phyloP scores from a whole-genome alignment of 2,113 vertebrate genomes.

The Macrotis lagotis region DNA sequence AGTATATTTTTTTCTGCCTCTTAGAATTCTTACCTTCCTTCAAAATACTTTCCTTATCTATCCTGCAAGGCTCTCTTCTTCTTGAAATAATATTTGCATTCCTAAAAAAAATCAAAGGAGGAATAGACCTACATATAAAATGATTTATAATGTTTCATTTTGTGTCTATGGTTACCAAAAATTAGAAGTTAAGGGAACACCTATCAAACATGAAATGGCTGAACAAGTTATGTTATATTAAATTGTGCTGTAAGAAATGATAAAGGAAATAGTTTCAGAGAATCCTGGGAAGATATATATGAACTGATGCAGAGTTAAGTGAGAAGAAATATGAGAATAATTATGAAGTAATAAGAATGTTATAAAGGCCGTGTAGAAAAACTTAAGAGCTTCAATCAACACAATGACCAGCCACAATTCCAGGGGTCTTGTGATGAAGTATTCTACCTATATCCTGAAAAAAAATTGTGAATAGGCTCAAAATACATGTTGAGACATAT shows the following conservation, averaged over 20 bases:
- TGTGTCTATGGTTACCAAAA: not conserved
- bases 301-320: not conserved
- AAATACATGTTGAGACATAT: too few species aligned
- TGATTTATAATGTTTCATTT: not conserved
- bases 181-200: not conserved
- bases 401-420: not conserved
- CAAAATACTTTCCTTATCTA: not conserved
- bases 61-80: not conserved
- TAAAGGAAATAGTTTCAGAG: not conserved
- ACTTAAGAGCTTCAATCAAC: not conserved
- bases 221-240: not conserved
- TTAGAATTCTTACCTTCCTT: not conserved
- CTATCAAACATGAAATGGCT: not conserved
- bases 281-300: not conserved
- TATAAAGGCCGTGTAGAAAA: not conserved
- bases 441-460: not conserved
- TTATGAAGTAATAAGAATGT: not conserved
- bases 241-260: not conserved
- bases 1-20: not conserved
- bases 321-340: not conserved
- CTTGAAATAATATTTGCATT: not conserved
- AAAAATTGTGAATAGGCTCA: not conserved
- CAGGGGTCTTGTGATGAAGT: not conserved
- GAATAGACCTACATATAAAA: not conserved
- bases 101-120: not conserved